Evolutionary conservation across 2,888 invertebrate genomes (phyloP).

Genomic region (Amiota mariae): DNA sequence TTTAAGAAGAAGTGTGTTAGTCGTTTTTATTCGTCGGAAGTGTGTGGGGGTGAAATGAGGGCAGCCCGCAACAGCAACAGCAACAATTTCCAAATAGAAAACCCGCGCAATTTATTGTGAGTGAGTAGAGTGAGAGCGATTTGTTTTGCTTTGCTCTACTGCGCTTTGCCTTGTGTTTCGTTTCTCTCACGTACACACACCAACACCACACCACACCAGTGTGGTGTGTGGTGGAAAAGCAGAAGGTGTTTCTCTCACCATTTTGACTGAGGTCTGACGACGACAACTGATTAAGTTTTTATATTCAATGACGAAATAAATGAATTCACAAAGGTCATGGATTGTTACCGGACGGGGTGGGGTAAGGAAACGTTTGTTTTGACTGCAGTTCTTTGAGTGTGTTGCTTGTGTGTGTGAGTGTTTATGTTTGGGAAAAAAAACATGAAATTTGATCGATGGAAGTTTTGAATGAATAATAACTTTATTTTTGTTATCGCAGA

Average conservation of each 20-base stretch:
- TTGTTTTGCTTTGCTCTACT: conserved; percentile 35
- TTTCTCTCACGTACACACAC: conserved; percentile 3
- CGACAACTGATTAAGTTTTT: conserved; percentile 11
- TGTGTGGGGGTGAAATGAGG: conserved; percentile 9
- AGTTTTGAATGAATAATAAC: too few species aligned
- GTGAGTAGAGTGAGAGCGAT: background rate
- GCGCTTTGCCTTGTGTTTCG: conserved; percentile 20
- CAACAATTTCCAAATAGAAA: conserved; percentile 50
- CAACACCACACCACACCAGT: background rate
- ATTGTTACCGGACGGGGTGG: background rate
- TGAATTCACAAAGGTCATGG: background rate
- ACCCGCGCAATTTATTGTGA: conserved; percentile 38
- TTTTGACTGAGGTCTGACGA: background rate
- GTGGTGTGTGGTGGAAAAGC: too few species aligned
- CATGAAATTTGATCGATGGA: too few species aligned
- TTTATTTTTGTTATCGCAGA: too few species aligned
- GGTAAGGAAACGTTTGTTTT: background rate
- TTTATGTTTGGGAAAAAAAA: background rate
- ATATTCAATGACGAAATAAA: conserved; percentile 50
- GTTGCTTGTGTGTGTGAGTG: too few species aligned
- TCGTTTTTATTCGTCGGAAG: background rate
- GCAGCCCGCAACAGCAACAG: conserved; percentile 40
- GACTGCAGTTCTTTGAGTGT: background rate
- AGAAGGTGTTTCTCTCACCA: background rate
- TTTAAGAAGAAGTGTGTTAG: conserved; percentile 37